Conservation (phyloP, 2,888 invertebrate genomes). For the Protodeltote pygarga region DNA sequence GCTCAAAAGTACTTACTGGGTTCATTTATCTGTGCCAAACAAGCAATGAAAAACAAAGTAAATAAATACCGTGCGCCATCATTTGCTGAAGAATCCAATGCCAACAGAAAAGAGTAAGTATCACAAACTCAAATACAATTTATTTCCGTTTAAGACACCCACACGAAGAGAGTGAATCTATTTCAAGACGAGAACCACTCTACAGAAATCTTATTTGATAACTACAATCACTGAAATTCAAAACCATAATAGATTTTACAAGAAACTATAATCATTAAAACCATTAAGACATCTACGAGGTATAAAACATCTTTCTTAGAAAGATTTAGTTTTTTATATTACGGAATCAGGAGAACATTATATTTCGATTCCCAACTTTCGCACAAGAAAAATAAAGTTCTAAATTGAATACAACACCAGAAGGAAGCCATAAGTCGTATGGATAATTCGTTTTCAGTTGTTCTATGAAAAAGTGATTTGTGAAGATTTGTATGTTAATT, state of each 20-base stretch:
- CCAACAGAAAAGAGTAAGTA: no score
- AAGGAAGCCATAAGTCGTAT: slow-evolving; percentile 24
- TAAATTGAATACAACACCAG: neutral
- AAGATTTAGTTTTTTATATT: slow-evolving; percentile 25
- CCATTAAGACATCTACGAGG: slow-evolving; percentile 29
- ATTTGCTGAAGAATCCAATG: no score
- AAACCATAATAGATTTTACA: slow-evolving; percentile 35
- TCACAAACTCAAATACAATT: no score
- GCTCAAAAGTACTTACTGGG: no score
- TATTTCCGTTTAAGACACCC: no score
- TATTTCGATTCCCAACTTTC: no score
- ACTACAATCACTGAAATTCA: slow-evolving; percentile 15
- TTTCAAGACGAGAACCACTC: neutral
- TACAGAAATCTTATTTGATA: neutral
- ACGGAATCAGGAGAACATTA: no score
- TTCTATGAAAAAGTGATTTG: slow-evolving; percentile 39
- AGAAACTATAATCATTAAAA: slow-evolving; percentile 45
- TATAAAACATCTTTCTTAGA: slow-evolving; percentile 29
- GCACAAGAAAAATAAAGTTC: neutral
- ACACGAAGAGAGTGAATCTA: neutral
- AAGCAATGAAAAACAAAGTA: no score
- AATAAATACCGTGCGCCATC: no score
- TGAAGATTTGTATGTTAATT: slow-evolving; percentile 31
- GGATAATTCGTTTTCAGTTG: slow-evolving; percentile 28
- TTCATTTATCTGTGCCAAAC: no score